Conservation (phyloP, 2,888 invertebrate genomes). For the Himalopsyche kuldschensis region DNA sequence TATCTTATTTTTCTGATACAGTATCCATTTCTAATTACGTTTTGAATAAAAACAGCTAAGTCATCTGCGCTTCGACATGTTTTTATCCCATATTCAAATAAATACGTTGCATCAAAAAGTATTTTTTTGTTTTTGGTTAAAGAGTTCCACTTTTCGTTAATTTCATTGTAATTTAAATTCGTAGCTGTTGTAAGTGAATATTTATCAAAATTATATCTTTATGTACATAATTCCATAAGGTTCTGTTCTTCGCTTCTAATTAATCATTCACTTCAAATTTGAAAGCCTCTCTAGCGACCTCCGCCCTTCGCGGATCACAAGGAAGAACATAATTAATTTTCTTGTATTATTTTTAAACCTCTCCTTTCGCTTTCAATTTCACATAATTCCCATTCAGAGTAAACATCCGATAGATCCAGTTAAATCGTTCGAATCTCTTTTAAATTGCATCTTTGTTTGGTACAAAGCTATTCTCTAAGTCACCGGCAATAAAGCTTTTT, state of each 20-base stretch:
- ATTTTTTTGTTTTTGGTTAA: too few relatives aligned
- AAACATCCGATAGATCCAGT: slow-evolving; percentile 8
- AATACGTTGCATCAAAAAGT: too few relatives aligned
- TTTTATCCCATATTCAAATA: too few relatives aligned
- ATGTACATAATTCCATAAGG: neutral
- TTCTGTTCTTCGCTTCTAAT: neutral
- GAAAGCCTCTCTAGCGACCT: neutral
- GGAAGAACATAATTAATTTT: neutral
- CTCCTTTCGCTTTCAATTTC: neutral
- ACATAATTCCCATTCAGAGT: neutral
- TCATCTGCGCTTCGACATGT: too few relatives aligned
- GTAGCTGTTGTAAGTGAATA: neutral
- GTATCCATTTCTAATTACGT: too few relatives aligned
- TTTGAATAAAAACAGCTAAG: too few relatives aligned
- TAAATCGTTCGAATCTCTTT: slow-evolving; percentile 14
- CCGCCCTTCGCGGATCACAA: neutral
- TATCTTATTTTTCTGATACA: too few relatives aligned
- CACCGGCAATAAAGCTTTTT: neutral
- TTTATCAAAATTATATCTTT: neutral
- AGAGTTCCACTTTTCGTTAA: neutral
- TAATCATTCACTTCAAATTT: neutral
- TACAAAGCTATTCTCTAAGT: neutral
- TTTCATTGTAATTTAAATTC: neutral
- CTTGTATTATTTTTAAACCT: neutral
- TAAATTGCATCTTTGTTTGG: slow-evolving; percentile 11